A percentile compares a stretch with the other conserved stretches of the same genome.
Evolutionary conservation across 2,113 vertebrate genomes (phyloP).

Genomic region (Naja naja): DNA sequence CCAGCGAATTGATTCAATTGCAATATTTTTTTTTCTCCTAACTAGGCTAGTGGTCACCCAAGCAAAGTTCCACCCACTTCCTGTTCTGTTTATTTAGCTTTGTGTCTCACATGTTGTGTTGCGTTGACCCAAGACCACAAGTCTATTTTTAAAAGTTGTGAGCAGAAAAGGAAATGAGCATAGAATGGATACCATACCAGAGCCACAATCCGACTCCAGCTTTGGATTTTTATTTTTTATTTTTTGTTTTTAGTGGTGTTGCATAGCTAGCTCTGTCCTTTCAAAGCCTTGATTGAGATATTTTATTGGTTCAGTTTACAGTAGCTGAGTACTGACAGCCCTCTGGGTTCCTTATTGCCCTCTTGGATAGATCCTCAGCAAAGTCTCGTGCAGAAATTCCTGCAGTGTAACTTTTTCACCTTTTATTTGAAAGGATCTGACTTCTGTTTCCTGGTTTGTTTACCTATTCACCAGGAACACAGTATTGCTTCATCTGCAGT

Average conservation of each 20-base stretch:
- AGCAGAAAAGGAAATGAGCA: slow-evolving; percentile 14
- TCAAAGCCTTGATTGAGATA: slow-evolving; percentile 57
- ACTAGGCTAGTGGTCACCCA: slow-evolving; percentile 33
- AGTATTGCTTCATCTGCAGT: slow-evolving; percentile 52
- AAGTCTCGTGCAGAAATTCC: slow-evolving; percentile 48
- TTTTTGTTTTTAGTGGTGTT: slow-evolving; percentile 10
- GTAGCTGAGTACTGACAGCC: slow-evolving; percentile 45
- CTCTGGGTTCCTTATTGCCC: slow-evolving; percentile 53
- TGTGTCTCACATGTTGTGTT: slow-evolving; percentile 23
- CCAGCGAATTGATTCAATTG: slow-evolving; percentile 49
- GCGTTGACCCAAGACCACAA: slow-evolving; percentile 38
- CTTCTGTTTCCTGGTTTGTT: slow-evolving; percentile 63
- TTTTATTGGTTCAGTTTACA: slow-evolving; percentile 56
- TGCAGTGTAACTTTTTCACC: slow-evolving; percentile 28
- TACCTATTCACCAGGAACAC: slow-evolving; percentile 58
- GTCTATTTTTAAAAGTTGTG: neutral
- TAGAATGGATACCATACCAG: neutral
- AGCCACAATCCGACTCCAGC: slow-evolving; percentile 29
- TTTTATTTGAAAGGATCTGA: slow-evolving; percentile 59
- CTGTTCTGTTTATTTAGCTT: slow-evolving; percentile 30
- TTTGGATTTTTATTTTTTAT: slow-evolving; percentile 9
- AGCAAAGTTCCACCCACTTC: slow-evolving; percentile 22
- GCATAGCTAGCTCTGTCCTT: slow-evolving; percentile 36
- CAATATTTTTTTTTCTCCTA: slow-evolving; percentile 37
- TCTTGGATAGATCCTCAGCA: slow-evolving; percentile 42